Conservation (phyloP, 2,797 vertebrate genomes). For the Chrysocyon brachyurus region DNA sequence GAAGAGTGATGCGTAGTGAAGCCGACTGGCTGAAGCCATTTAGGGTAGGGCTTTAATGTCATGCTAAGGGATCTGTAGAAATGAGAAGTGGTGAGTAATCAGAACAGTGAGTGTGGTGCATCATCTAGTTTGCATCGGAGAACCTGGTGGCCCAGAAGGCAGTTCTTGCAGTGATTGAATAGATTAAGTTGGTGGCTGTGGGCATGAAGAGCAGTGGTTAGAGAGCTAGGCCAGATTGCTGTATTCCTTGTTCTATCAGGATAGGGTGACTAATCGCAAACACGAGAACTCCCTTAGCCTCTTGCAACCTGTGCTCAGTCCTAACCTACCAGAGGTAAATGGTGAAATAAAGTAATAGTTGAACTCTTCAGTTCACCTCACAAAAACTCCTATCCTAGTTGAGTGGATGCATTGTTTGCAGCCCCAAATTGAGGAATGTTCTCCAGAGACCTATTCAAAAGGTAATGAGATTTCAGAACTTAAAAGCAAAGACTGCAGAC, state of each 20-base stretch:
- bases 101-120: not conserved
- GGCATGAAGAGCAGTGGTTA: not conserved
- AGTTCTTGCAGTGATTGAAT: not conserved
- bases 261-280: conserved; percentile 6
- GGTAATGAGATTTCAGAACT: conserved; percentile 48
- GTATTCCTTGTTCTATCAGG: not conserved
- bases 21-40: not conserved
- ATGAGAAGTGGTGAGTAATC: not conserved
- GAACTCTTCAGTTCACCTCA: not conserved
- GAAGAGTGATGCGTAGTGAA: not conserved
- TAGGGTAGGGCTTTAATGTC: not conserved
- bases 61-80: not conserved
- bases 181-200: not conserved
- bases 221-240: not conserved
- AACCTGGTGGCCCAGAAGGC: not conserved
- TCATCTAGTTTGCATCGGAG: not conserved
- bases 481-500: not conserved
- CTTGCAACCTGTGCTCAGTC: not conserved
- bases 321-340: not conserved
- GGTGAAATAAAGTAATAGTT: not conserved
- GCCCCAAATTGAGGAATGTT: not conserved
- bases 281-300: not conserved
- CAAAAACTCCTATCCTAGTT: not conserved
- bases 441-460: conserved; percentile 47
- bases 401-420: conserved; percentile 20